These are phyloP conservation scores for Zonotrichia leucophrys DNA, from an alignment of 2,113 vertebrate species.

Conservation along the genomic window DNA sequence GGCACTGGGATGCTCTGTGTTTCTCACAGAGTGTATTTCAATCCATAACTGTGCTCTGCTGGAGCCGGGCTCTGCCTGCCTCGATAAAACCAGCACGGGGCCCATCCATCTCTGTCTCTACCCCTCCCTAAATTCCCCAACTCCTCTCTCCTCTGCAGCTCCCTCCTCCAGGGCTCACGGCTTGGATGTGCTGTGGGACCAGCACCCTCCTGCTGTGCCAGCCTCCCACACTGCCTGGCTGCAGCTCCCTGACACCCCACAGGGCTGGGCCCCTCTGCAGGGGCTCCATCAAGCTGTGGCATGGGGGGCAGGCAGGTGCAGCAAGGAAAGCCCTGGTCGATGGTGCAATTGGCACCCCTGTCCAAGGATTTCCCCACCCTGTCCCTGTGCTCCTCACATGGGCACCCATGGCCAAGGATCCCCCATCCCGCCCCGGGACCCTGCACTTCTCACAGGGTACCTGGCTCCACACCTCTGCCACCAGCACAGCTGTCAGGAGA, in stretches of 20 bases:
- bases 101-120: background rate
- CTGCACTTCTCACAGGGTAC: background rate
- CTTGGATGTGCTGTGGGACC: fast-evolving
- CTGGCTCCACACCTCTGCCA: background rate
- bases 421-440: background rate
- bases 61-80: too few species aligned
- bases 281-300: fast-evolving
- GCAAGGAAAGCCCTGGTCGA: fast-evolving
- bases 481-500: background rate
- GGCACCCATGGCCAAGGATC: too few species aligned
- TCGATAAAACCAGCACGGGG: too few species aligned
- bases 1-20: too few species aligned
- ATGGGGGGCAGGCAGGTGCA: fast-evolving
- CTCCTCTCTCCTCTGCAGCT: background rate
- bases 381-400: background rate
- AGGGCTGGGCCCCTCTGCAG: background rate
- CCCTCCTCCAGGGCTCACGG: background rate
- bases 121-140: background rate
- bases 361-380: background rate
- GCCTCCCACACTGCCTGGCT: fast-evolving
- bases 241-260: background rate
- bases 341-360: background rate
- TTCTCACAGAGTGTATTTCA: too few species aligned
- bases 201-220: background rate
- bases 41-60: too few species aligned